Evolutionary conservation across 2,797 vertebrate genomes (phyloP).

Genomic region (Acanthurus leucopareius): DNA sequence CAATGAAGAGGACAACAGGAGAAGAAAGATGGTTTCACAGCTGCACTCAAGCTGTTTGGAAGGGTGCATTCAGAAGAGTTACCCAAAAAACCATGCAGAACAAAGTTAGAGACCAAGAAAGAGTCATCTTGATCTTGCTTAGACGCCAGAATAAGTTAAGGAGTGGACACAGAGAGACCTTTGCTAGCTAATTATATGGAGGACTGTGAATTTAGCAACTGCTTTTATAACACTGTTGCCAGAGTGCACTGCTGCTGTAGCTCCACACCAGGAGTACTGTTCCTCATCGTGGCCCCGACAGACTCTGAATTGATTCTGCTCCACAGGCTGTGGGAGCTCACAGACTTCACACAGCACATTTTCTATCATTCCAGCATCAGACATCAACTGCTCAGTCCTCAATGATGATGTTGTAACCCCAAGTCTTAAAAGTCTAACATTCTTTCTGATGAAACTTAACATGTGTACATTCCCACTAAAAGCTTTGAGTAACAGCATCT

Average conservation of each 20-base stretch:
- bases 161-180: conserved; percentile 41
- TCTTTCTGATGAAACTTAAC: conserved; percentile 26
- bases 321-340: conserved; percentile 23
- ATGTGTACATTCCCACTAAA: conserved; percentile 63
- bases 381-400: conserved; percentile 38
- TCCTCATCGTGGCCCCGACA: conserved; percentile 31
- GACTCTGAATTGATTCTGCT: conserved; percentile 43
- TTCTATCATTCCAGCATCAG: conserved; percentile 51
- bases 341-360: conserved; percentile 39
- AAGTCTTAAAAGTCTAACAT: conserved; percentile 39
- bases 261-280: conserved; percentile 45
- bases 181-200: conserved; percentile 48
- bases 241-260: conserved; percentile 68
- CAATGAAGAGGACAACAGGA: conserved; percentile 5
- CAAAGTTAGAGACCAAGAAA: conserved; percentile 38
- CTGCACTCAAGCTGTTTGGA: conserved; percentile 42
- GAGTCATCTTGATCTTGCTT: conserved; percentile 35
- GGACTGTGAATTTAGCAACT: conserved; percentile 57
- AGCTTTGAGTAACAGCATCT: conserved; percentile 42
- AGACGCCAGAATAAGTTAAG: conserved; percentile 37
- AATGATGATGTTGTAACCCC: conserved; percentile 33
- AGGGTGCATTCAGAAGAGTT: conserved; percentile 4
- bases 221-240: conserved; percentile 67
- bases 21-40: conserved; percentile 6
- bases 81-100: conserved; percentile 35